A percentile compares a stretch with the other conserved stretches of the same genome.
Conservation (phyloP, 2,113 vertebrate species). For the Archocentrus centrarchus region DNA sequence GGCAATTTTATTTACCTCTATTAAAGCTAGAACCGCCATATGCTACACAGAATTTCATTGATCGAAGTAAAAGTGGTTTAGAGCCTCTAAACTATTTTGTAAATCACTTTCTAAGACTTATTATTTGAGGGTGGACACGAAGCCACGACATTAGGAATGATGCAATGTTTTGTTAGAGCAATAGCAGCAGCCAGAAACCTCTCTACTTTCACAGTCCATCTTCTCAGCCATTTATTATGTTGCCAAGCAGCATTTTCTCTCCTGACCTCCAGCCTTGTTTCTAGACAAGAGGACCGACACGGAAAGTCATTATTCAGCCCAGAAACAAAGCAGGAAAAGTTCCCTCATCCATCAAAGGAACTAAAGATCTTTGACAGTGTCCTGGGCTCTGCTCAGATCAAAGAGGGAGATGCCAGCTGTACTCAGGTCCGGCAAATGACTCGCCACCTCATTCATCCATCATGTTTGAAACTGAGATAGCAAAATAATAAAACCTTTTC, state of each 20-base stretch:
- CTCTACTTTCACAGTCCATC: conserved; percentile 50
- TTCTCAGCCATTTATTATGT: conserved; percentile 60
- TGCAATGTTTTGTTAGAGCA: conserved; percentile 32
- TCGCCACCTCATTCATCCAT: conserved; percentile 66
- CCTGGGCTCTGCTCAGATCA: conserved; percentile 51
- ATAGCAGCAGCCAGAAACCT: conserved; percentile 26
- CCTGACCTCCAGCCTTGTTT: conserved; percentile 67
- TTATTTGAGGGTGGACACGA: conserved; percentile 2
- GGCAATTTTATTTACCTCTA: conserved; percentile 6
- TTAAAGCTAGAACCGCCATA: conserved; percentile 13
- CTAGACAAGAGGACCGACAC: conserved; percentile 50
- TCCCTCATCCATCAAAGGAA: conserved; percentile 73
- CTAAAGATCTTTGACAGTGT: conserved; percentile 70
- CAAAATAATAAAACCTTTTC: conserved; percentile 71
- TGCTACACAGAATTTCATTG: not conserved
- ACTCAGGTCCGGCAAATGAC: conserved; percentile 56
- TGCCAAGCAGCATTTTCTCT: conserved; percentile 60
- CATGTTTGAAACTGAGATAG: conserved; percentile 61
- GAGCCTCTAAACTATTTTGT: conserved; percentile 4
- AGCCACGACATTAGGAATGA: conserved; percentile 17
- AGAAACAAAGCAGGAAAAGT: conserved; percentile 67
- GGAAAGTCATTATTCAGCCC: conserved; percentile 65
- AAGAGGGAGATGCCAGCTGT: conserved; percentile 43
- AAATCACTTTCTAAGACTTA: conserved; percentile 23
- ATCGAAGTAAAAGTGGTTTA: conserved; percentile 17